These are phyloP conservation scores for Hucho hucho DNA, from an alignment of 2,113 vertebrate species.

Conservation along the genomic window DNA sequence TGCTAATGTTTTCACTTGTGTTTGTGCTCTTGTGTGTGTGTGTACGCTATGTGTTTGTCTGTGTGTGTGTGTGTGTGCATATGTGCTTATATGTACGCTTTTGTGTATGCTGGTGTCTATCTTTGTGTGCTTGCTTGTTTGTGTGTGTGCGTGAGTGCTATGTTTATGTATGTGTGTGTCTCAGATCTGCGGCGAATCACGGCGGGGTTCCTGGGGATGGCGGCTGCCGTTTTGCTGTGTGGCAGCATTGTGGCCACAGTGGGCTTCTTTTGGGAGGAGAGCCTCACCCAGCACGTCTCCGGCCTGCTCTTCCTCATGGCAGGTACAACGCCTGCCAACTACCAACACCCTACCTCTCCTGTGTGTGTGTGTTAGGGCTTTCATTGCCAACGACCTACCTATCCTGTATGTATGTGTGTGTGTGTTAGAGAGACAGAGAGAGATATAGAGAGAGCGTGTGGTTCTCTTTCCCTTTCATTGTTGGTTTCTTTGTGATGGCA, in stretches of 20 bases:
- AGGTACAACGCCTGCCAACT: conserved; percentile 65
- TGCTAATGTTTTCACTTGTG: not conserved
- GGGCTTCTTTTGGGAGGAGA: conserved; percentile 87
- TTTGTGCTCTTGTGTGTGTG: not conserved
- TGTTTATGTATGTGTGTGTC: conserved; percentile 5
- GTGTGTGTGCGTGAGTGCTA: not conserved
- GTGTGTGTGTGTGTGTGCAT: not conserved
- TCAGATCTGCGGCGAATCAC: conserved; percentile 82
- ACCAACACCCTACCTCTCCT: conserved; percentile 3
- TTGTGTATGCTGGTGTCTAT: not conserved
- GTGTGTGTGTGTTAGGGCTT: not conserved
- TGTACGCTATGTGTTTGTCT: conserved; percentile 4
- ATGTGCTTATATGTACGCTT: not conserved
- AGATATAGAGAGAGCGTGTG: too few species aligned
- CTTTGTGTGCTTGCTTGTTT: not conserved
- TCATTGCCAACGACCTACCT: not conserved
- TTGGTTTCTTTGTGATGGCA: not conserved
- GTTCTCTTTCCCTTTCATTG: too few species aligned
- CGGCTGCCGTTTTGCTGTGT: conserved; percentile 80
- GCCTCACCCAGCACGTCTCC: conserved; percentile 80
- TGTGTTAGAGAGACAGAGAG: not conserved
- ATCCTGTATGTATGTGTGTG: not conserved
- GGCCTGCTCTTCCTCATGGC: conserved; percentile 87
- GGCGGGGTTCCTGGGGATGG: conserved; percentile 81
- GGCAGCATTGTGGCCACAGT: conserved; percentile 77